phyloP scores from a whole-genome alignment of 2,113 vertebrate species.

The Saguinus imperator region DNA sequence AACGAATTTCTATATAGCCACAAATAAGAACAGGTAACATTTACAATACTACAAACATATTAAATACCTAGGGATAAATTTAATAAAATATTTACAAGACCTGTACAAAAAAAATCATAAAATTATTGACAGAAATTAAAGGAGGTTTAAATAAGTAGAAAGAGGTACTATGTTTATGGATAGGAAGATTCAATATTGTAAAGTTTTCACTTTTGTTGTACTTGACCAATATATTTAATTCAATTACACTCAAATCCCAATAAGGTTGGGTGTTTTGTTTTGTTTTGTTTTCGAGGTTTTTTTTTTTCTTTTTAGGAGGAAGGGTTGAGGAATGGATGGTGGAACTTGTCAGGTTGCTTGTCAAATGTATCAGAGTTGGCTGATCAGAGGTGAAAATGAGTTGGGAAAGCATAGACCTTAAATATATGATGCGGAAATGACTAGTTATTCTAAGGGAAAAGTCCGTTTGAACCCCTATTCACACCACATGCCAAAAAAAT shows the following conservation, averaged over 20 bases:
- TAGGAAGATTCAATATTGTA: not conserved
- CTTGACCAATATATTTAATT: conserved; percentile 1
- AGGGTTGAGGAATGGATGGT: not conserved
- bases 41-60: not conserved
- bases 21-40: not conserved
- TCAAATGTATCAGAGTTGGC: not conserved
- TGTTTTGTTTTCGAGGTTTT: not conserved
- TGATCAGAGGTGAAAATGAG: not conserved
- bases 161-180: not conserved
- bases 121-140: not conserved
- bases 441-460: not conserved
- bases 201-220: not conserved
- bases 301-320: not conserved
- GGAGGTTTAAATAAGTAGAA: not conserved
- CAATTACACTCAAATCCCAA: conserved; percentile 4
- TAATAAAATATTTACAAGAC: not conserved
- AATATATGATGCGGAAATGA: not conserved
- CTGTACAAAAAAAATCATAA: not conserved
- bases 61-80: not conserved
- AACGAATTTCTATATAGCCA: conserved; percentile 12
- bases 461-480: not conserved
- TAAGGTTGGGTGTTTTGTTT: not conserved
- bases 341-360: not conserved
- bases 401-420: not conserved
- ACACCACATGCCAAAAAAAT: not conserved